Percentiles rank a stretch among this genome's conserved stretches.
Conservation (phyloP, 2,888 invertebrate species). For the Agrotis ipsilon region DNA sequence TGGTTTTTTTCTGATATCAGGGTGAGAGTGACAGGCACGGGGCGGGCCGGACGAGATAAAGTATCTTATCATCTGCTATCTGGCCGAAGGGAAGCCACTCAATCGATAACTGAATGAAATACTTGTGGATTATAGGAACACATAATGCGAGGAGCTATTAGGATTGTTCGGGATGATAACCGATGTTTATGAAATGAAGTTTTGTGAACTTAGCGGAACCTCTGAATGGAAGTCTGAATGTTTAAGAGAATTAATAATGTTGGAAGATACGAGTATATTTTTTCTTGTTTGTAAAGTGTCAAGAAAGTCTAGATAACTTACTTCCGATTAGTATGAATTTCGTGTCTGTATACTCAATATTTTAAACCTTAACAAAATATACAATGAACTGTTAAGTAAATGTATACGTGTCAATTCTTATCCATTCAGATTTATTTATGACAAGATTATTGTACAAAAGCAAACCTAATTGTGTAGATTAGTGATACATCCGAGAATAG, state of each 20-base stretch:
- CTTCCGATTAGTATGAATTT: not conserved
- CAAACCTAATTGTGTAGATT: conserved; percentile 39
- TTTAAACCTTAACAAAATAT: not conserved
- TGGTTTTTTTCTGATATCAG: conserved; percentile 68
- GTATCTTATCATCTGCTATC: conserved; percentile 86
- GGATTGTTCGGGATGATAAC: conserved; percentile 40
- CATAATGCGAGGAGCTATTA: conserved; percentile 61
- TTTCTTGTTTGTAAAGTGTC: not conserved
- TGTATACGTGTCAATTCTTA: conserved; percentile 7
- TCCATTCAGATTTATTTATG: conserved; percentile 19
- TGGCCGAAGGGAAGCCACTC: conserved; percentile 75
- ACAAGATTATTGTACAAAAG: conserved; percentile 43
- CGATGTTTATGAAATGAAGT: conserved; percentile 47
- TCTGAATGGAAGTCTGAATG: conserved; percentile 13
- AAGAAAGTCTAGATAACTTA: not conserved
- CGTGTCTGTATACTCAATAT: not conserved
- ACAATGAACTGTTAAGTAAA: conserved; percentile 7
- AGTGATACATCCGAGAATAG: conserved; percentile 43
- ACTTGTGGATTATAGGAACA: conserved; percentile 62
- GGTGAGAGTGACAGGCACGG: conserved; percentile 73
- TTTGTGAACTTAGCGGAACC: conserved; percentile 10
- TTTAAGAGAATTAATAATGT: not conserved
- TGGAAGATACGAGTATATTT: not conserved
- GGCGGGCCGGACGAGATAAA: conserved; percentile 79
- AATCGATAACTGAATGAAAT: conserved; percentile 79